Percentiles rank a stretch among this genome's conserved stretches.
These are phyloP conservation scores for Rhynchotus rufescens DNA, from an alignment of 2,797 vertebrate species.

Conservation along the genomic window DNA sequence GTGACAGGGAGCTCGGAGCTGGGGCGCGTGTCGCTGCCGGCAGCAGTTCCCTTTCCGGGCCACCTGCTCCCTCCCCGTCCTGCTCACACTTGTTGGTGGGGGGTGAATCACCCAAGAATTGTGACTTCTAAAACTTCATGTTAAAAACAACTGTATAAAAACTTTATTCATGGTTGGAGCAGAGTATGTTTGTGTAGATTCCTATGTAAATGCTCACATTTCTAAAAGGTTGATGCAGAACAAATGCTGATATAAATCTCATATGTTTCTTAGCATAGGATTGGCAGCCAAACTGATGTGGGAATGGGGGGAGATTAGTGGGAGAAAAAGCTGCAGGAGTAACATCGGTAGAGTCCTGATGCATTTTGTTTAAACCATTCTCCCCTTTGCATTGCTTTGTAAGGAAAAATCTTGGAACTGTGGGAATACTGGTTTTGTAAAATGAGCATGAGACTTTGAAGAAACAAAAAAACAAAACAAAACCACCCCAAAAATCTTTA, in stretches of 20 bases:
- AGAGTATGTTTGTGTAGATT: neutral
- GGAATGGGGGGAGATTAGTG: neutral
- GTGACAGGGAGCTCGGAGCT: slow-evolving; percentile 5
- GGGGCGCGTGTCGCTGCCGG: neutral
- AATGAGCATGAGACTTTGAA: slow-evolving; percentile 43
- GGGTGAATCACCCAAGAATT: neutral
- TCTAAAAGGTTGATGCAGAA: neutral
- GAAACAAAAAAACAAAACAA: neutral
- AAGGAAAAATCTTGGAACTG: slow-evolving; percentile 17
- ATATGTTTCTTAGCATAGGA: neutral
- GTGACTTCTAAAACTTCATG: fast-evolving
- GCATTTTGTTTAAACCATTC: neutral
- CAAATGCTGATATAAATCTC: neutral
- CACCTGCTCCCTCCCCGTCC: slow-evolving; percentile 20
- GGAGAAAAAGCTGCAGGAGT: neutral
- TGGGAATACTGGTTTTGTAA: slow-evolving; percentile 18
- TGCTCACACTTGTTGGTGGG: neutral
- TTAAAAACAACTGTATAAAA: neutral
- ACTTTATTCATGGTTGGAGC: neutral
- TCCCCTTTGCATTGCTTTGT: neutral
- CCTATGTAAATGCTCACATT: neutral
- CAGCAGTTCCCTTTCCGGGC: slow-evolving; percentile 37
- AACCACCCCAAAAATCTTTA: neutral
- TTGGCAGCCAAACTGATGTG: neutral
- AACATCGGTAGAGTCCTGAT: neutral